Percentiles rank a stretch among this genome's conserved stretches.
These are phyloP conservation scores for Brachionus paranguensis DNA, from an alignment of 1,140 invertebrate species.

Conservation along the genomic window DNA sequence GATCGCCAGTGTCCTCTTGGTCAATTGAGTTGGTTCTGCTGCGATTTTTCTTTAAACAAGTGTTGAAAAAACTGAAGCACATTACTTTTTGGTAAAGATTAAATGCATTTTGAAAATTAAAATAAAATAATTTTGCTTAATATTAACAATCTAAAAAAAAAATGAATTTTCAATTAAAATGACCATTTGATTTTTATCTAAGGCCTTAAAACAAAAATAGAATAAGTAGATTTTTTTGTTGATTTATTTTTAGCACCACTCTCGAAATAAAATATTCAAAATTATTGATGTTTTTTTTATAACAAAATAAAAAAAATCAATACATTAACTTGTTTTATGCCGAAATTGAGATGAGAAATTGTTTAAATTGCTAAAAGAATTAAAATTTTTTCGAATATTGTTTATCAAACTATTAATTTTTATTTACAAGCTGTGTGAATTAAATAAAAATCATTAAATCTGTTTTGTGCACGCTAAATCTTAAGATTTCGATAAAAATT, in stretches of 20 bases:
- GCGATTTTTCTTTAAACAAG: neutral
- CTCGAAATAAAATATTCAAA: neutral
- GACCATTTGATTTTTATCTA: neutral
- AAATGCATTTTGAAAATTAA: neutral
- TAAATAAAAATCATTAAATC: neutral
- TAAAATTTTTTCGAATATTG: neutral
- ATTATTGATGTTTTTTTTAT: neutral
- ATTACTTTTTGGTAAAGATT: neutral
- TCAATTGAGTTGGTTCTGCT: neutral
- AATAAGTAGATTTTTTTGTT: too few species aligned
- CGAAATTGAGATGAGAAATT: neutral
- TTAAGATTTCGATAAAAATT: neutral
- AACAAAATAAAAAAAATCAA: neutral
- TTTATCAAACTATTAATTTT: neutral
- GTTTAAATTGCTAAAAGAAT: neutral
- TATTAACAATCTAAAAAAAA: neutral
- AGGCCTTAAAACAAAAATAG: too few species aligned
- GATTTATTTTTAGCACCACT: neutral
- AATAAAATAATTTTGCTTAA: neutral
- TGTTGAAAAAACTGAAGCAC: slow-evolving; percentile 6
- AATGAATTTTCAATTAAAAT: neutral
- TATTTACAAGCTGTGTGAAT: neutral
- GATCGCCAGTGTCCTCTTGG: neutral
- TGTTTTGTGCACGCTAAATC: neutral
- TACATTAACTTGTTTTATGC: neutral